Conservation (phyloP, 2,888 invertebrate species). For the Spialia ferax region DNA sequence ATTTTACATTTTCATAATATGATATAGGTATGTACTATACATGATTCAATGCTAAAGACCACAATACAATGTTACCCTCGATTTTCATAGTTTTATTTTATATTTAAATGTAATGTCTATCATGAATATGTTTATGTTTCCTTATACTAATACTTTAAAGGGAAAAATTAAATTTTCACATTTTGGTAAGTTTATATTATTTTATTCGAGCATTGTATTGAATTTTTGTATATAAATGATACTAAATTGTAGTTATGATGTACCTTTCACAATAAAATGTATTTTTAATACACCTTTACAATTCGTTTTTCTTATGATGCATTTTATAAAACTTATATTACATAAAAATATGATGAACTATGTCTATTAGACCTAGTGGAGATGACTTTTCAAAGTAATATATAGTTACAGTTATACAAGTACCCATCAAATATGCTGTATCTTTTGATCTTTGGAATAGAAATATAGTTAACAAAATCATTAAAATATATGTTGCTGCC, state of each 20-base stretch:
- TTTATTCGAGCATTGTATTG: constrained; percentile 70
- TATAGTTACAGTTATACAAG: constrained; percentile 61
- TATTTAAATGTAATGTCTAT: background rate
- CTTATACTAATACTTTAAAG: constrained; percentile 42
- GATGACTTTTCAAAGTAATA: constrained; percentile 61
- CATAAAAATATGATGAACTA: constrained; percentile 38
- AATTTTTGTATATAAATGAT: constrained; percentile 85
- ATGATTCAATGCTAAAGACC: constrained; percentile 20
- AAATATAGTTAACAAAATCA: constrained; percentile 60
- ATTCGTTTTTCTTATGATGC: constrained; percentile 51
- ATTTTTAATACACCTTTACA: constrained; percentile 84
- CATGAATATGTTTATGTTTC: constrained; percentile 2
- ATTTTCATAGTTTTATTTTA: constrained; percentile 18
- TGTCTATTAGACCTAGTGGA: constrained; percentile 42
- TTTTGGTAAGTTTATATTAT: constrained; percentile 56
- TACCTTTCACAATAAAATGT: constrained; percentile 85
- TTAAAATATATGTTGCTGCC: constrained; percentile 60
- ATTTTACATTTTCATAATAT: background rate
- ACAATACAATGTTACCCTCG: constrained; percentile 31
- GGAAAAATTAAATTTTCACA: constrained; percentile 58
- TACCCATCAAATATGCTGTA: constrained; percentile 58
- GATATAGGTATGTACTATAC: too few species aligned
- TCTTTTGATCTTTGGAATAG: constrained; percentile 56
- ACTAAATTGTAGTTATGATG: constrained; percentile 72
- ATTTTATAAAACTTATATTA: constrained; percentile 17